Evolutionary conservation across 2,888 invertebrate genomes (phyloP).

Genomic region (Caenorhabditis plicata): DNA sequence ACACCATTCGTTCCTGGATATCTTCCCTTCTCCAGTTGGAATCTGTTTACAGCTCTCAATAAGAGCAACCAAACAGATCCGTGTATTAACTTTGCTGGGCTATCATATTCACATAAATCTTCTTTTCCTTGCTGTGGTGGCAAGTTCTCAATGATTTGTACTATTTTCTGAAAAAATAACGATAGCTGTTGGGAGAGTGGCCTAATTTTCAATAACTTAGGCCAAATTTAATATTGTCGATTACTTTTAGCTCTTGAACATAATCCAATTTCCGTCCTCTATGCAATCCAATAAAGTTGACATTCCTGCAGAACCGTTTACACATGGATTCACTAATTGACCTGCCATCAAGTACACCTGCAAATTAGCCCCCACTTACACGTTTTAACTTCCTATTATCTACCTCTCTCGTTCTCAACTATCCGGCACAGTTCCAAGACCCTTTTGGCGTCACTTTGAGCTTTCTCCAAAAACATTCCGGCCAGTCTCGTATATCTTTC

Average conservation of each 20-base stretch:
- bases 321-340: slow-evolving; percentile 33
- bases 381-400: neutral
- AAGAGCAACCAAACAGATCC: slow-evolving; percentile 77
- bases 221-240: no score
- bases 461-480: slow-evolving; percentile 40
- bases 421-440: slow-evolving; percentile 33
- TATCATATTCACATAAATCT: slow-evolving; percentile 1
- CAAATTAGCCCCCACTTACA: no score
- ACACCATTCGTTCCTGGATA: slow-evolving; percentile 61
- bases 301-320: slow-evolving; percentile 73
- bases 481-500: slow-evolving; percentile 41
- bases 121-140: no score
- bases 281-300: slow-evolving; percentile 78
- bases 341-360: slow-evolving; percentile 16
- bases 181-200: neutral
- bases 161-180: neutral
- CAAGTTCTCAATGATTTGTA: neutral
- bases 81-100: slow-evolving; percentile 1
- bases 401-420: slow-evolving; percentile 26
- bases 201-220: neutral
- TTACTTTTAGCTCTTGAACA: slow-evolving; percentile 71
- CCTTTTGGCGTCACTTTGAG: slow-evolving; percentile 45
- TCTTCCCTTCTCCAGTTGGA: slow-evolving; percentile 80
- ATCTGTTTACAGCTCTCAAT: slow-evolving; percentile 85
- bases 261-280: slow-evolving; percentile 77